These are phyloP conservation scores for Premnoplex brunnescens DNA, from an alignment of 2,797 vertebrate genomes.

Conservation along the genomic window DNA sequence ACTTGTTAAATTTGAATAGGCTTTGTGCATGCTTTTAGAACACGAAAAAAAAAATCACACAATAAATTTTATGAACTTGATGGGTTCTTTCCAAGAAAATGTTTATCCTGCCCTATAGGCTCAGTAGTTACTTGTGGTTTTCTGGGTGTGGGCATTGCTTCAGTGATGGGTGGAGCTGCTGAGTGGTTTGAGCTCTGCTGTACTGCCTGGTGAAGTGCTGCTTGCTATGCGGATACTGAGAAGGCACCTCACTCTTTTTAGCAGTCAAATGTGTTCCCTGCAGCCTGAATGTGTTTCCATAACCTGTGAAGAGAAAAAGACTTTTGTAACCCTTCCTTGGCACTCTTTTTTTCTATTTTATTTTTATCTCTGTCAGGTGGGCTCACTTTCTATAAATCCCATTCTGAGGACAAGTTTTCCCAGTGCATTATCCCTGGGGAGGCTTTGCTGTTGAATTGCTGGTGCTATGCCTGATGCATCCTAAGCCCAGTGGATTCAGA, in stretches of 20 bases:
- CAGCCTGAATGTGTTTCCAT: neutral
- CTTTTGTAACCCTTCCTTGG: neutral
- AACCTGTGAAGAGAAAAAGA: neutral
- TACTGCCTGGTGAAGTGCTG: neutral
- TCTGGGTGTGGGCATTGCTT: neutral
- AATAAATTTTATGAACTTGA: neutral
- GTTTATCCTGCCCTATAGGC: neutral
- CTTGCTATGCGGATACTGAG: neutral
- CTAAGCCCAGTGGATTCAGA: neutral
- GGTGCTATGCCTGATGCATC: fast-evolving
- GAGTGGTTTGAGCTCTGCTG: neutral
- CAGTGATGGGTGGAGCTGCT: neutral
- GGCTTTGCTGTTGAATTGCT: neutral
- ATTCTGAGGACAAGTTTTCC: neutral
- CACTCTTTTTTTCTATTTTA: neutral
- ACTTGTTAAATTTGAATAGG: neutral
- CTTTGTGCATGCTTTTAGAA: neutral
- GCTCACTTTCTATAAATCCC: neutral
- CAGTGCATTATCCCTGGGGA: neutral
- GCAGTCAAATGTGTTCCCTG: neutral
- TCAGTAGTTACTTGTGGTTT: neutral
- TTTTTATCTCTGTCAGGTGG: neutral
- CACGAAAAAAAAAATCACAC: neutral
- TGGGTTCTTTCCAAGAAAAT: neutral
- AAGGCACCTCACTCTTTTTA: neutral